Evolutionary conservation across 2,797 vertebrate genomes (phyloP).

Genomic region (Pangasius mekongensis): DNA sequence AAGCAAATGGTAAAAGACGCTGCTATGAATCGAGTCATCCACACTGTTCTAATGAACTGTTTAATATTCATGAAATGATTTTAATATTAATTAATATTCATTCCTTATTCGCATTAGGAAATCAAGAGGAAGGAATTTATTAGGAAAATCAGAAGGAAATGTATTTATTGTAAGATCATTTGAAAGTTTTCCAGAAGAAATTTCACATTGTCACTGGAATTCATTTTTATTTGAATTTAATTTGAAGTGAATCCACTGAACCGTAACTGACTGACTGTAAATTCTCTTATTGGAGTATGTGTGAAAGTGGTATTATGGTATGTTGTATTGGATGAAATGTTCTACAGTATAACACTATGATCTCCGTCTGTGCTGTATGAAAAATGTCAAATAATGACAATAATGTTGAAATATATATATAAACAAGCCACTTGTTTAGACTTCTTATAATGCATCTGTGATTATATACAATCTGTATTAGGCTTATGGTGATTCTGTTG

Average conservation of each 20-base stretch:
- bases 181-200: not conserved
- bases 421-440: not conserved
- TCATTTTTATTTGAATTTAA: not conserved
- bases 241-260: not conserved
- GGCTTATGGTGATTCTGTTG: conserved; percentile 68
- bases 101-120: not conserved
- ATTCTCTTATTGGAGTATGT: not conserved
- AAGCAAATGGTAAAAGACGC: not conserved
- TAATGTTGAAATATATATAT: not conserved
- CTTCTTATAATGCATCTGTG: conserved; percentile 50
- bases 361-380: not conserved
- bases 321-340: not conserved
- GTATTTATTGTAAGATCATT: not conserved
- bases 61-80: not conserved
- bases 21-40: not conserved
- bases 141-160: not conserved
- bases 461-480: conserved; percentile 63
- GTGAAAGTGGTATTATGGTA: not conserved
- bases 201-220: not conserved
- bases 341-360: not conserved
- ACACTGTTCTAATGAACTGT: not conserved
- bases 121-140: no score
- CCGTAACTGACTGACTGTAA: not conserved
- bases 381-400: not conserved
- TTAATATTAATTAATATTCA: not conserved